Evolutionary conservation across 1,140 invertebrate species (phyloP), one percentile per base, ranked within the genome.

Genomic region (Papilio xuthus): DNA sequence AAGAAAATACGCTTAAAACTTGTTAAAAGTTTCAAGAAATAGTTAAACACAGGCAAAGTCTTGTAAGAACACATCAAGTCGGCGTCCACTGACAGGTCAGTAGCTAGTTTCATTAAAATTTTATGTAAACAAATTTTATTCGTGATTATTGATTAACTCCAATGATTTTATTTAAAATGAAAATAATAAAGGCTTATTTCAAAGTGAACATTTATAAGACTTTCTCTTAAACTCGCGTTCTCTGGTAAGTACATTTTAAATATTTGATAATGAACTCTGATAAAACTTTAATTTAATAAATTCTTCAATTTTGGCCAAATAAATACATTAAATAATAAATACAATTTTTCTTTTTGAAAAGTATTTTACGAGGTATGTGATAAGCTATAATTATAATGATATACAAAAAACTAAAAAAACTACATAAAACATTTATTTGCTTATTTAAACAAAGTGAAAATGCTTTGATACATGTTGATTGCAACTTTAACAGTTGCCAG

Each of bases 81-180:
- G 56, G 56, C 56, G 56, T 26, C 13, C 23, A 20, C 56, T 60
- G 56, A 60, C 56, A 60, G 56, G 56, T 60, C 23, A 60, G 56
- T 60, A 60, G 13, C 56, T 60, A 10, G 20, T 60, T 26, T 60
- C 23, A 26, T 26, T n/a, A 60, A 18, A 23, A 60, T 26, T 26
- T 60, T 60, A 60, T 60, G 13, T 20, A 53, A 20, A 53, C 50
- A 53, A 20, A 60, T 26, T 13, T 12, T 60, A 60, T 60, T 60
- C 23, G 56, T 28, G 56, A 28, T n/a, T 60, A 23, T 60, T 9
- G 56, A 60, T 28, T 26, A 4, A 60, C 56, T 60, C 9, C 12
- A 4, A 60, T 60, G 56, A 26, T 13, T 28, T 23, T 60, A 23
- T 26, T 4, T 13, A 26, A 26, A 60, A 26, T 60, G 7, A 53